Conservation (phyloP, 2,797 vertebrate genomes). For the Hipposideros larvatus region DNA sequence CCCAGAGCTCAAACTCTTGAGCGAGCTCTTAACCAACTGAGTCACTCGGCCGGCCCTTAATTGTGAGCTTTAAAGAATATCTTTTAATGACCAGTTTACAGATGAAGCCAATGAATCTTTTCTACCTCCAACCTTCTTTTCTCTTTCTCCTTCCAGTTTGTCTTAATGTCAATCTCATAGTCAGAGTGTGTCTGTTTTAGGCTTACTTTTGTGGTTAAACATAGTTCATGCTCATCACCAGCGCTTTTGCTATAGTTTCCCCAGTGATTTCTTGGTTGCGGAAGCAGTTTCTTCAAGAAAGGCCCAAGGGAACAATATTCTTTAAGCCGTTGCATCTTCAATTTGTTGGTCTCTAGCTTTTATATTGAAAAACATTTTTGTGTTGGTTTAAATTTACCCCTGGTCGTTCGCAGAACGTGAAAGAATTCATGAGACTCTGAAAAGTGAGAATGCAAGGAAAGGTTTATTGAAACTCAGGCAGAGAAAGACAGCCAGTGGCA, state of each 20-base stretch:
- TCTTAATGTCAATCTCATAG: neutral
- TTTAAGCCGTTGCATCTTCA: constrained; percentile 22
- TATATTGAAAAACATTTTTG: constrained; percentile 38
- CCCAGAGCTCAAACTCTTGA: no score
- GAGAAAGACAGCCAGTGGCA: no score
- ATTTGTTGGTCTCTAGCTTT: constrained; percentile 22
- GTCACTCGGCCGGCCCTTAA: no score
- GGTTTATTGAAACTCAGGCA: no score
- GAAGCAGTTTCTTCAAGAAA: neutral
- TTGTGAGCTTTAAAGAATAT: neutral
- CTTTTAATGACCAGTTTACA: neutral
- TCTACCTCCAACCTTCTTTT: neutral
- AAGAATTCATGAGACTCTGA: no score
- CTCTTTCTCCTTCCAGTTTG: neutral
- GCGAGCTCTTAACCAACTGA: no score
- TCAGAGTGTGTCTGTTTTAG: neutral
- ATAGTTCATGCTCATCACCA: neutral
- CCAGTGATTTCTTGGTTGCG: neutral
- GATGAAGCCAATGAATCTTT: neutral
- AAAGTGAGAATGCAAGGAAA: no score
- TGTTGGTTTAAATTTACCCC: no score
- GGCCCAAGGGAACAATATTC: neutral
- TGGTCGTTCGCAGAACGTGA: no score
- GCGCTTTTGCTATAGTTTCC: neutral
- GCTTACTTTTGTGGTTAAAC: neutral